phyloP scores from a whole-genome alignment of 2,888 invertebrate genomes.

The Drosophila demipolita region DNA sequence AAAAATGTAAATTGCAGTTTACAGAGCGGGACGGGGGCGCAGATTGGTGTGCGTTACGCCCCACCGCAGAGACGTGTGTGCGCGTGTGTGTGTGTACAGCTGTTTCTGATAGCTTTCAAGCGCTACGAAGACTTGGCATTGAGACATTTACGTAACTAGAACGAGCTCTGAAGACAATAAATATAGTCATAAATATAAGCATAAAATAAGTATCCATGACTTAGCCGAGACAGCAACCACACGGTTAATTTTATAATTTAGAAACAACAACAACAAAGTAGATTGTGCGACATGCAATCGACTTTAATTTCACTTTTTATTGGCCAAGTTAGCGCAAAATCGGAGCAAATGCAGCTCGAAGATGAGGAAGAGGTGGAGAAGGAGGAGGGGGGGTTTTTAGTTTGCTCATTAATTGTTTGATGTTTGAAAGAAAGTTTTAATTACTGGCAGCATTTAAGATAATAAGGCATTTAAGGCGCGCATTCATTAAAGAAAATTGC shows the following conservation, averaged over 20 bases:
- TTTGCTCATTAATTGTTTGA: constrained; percentile 59
- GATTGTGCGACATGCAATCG: constrained; percentile 49
- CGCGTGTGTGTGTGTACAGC: constrained; percentile 32
- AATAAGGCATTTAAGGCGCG: constrained; percentile 73
- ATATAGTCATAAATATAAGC: neutral
- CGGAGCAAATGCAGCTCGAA: constrained; percentile 14
- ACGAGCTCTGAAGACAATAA: constrained; percentile 17
- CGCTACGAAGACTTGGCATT: constrained; percentile 16
- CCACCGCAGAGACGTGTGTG: constrained; percentile 3
- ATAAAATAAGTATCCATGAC: neutral
- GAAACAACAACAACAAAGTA: constrained; percentile 1
- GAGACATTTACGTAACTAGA: constrained; percentile 31
- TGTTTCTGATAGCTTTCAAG: constrained; percentile 15
- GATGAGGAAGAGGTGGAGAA: no score
- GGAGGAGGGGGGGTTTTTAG: neutral
- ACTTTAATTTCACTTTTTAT: constrained; percentile 72
- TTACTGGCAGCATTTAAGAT: constrained; percentile 66
- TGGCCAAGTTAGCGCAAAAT: constrained; percentile 33
- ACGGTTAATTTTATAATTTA: constrained; percentile 46
- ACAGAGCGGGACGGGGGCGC: no score
- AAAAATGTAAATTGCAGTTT: neutral
- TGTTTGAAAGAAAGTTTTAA: constrained; percentile 73
- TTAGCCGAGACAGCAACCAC: constrained; percentile 24
- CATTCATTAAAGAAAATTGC: constrained; percentile 69
- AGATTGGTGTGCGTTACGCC: neutral